Evolutionary conservation across 2,888 invertebrate species (phyloP).

Genomic region (Drosophila nigritarsus): DNA sequence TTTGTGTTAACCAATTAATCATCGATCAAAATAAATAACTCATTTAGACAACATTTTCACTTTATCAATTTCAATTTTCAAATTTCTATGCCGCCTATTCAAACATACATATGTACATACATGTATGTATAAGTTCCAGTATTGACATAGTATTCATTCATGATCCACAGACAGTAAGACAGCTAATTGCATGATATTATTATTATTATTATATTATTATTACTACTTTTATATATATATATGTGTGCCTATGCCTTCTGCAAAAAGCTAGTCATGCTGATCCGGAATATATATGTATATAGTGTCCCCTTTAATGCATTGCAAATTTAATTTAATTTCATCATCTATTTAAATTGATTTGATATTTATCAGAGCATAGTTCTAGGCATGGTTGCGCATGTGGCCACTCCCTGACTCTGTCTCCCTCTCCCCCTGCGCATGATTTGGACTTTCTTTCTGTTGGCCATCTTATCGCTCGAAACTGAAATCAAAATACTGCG

Average conservation of each 20-base stretch:
- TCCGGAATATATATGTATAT: not conserved
- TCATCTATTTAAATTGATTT: no score
- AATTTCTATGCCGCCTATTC: not conserved
- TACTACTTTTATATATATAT: not conserved
- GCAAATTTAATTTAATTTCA: not conserved
- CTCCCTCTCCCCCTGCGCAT: not conserved
- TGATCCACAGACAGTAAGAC: not conserved
- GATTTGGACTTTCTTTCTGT: not conserved
- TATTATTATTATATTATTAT: no score
- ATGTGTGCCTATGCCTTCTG: no score
- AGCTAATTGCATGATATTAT: not conserved
- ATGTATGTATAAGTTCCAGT: not conserved
- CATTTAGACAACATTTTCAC: not conserved
- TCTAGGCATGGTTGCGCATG: constrained; percentile 46
- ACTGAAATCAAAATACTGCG: constrained; percentile 22
- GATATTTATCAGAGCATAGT: constrained; percentile 45
- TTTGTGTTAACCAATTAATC: constrained; percentile 12
- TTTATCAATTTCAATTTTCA: not conserved
- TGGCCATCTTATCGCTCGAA: constrained; percentile 31
- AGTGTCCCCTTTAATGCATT: not conserved
- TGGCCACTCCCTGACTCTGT: no score
- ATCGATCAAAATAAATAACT: constrained; percentile 4
- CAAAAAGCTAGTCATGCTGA: not conserved
- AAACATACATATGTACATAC: not conserved
- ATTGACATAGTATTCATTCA: not conserved